A percentile compares a stretch with the other conserved stretches of the same genome.
Evolutionary conservation across 2,797 vertebrate species (phyloP).

Genomic region (Thripadectes ignobilis): DNA sequence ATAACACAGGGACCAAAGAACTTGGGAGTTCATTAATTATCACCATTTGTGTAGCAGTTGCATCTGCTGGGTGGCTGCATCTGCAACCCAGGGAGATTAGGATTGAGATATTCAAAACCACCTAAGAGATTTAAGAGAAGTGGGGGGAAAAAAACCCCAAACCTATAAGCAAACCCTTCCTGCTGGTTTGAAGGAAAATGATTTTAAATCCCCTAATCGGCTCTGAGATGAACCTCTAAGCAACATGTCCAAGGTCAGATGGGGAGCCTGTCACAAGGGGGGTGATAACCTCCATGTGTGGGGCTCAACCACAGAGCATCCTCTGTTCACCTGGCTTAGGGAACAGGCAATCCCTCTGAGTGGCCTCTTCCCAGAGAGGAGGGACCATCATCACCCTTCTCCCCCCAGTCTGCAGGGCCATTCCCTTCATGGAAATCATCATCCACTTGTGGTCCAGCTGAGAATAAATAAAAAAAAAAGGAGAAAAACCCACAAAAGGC

Average conservation of each 20-base stretch:
- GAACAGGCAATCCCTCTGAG: neutral
- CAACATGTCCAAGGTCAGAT: slow-evolving; percentile 9
- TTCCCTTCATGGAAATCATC: neutral
- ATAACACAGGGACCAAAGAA: neutral
- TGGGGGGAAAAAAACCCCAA: rapidly evolving
- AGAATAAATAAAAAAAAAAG: neutral
- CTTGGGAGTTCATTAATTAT: neutral
- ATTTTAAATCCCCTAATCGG: slow-evolving; percentile 52
- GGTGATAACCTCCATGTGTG: neutral
- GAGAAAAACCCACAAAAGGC: rapidly evolving
- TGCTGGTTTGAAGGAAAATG: slow-evolving; percentile 38
- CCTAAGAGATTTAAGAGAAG: neutral
- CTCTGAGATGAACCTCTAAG: slow-evolving; percentile 44
- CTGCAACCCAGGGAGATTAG: neutral
- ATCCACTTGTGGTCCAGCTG: neutral
- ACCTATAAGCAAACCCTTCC: slow-evolving; percentile 6
- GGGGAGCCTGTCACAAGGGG: neutral
- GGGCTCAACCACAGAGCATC: neutral
- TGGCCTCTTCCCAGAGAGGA: neutral
- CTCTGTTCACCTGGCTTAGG: neutral
- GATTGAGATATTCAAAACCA: neutral
- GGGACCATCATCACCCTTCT: neutral
- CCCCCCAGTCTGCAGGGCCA: neutral
- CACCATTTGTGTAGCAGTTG: neutral
- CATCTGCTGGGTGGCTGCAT: neutral